Evolutionary conservation across 2,888 invertebrate genomes (phyloP).

Genomic region (Nomada hirtipes): DNA sequence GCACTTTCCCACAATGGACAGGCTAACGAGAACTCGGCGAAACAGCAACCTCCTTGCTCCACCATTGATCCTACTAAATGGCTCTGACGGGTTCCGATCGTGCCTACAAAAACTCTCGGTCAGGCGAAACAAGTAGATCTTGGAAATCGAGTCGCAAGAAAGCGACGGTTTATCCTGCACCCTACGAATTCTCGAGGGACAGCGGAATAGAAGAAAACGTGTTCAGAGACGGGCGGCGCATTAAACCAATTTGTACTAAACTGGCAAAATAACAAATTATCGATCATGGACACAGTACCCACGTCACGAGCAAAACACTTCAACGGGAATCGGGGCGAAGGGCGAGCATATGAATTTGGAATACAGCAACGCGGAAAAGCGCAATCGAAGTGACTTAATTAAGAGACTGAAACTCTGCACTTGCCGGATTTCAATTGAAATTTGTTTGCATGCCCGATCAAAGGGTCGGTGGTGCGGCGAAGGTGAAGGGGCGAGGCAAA

Average conservation of each 20-base stretch:
- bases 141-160: background rate
- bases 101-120: constrained; percentile 11
- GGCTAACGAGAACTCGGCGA: constrained; percentile 36
- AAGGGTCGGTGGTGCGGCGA: background rate
- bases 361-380: constrained; percentile 1
- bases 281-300: background rate
- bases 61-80: constrained; percentile 39
- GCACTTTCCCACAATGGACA: constrained; percentile 37
- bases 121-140: background rate
- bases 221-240: background rate
- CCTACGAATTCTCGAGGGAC: background rate
- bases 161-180: background rate
- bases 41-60: constrained; percentile 15
- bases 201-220: background rate
- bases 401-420: constrained; percentile 28
- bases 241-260: background rate
- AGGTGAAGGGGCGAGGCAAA: background rate
- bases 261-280: background rate
- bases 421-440: constrained; percentile 29
- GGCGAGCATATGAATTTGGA: background rate
- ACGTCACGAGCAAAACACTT: background rate
- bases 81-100: constrained; percentile 4
- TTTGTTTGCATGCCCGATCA: constrained; percentile 36
- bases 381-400: constrained; percentile 39
- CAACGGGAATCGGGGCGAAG: background rate